These are phyloP conservation scores for Dioctria rufipes DNA, from an alignment of 2,888 invertebrate species.

Conservation along the genomic window DNA sequence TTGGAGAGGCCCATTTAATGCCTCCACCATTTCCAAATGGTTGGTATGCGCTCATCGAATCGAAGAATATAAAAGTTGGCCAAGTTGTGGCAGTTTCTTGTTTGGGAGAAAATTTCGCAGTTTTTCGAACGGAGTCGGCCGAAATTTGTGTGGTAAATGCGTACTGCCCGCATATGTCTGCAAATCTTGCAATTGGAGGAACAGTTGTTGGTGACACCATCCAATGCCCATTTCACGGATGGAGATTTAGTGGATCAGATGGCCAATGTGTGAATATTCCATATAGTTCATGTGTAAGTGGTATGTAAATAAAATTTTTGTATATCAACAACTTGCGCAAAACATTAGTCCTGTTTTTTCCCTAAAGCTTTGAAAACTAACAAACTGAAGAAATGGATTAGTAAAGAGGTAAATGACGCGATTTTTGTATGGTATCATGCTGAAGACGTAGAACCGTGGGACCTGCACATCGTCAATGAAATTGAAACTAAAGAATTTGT, in stretches of 20 bases:
- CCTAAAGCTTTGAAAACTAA: constrained; percentile 79
- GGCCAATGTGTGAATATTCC: constrained; percentile 85
- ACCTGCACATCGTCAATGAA: constrained; percentile 74
- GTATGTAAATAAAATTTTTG: constrained; percentile 62
- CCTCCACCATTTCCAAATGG: constrained; percentile 93
- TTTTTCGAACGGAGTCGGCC: constrained; percentile 79
- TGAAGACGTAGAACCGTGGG: constrained; percentile 82
- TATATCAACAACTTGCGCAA: background rate
- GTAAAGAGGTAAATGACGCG: constrained; percentile 80
- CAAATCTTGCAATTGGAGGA: constrained; percentile 87
- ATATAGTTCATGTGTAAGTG: constrained; percentile 74
- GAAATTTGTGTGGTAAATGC: constrained; percentile 83
- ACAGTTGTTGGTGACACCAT: constrained; percentile 83
- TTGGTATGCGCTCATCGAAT: constrained; percentile 87
- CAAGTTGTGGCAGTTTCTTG: constrained; percentile 77
- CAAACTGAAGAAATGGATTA: constrained; percentile 79
- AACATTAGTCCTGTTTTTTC: background rate
- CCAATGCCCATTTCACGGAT: constrained; percentile 92
- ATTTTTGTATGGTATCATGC: constrained; percentile 90
- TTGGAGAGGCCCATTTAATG: constrained; percentile 74
- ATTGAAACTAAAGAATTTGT: constrained; percentile 75
- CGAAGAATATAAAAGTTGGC: constrained; percentile 74
- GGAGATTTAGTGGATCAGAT: constrained; percentile 83
- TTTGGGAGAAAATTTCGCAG: constrained; percentile 81
- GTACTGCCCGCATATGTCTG: constrained; percentile 92